Percentiles rank a stretch among this genome's conserved stretches.
These are phyloP conservation scores for Tragelaphus imberbis DNA, from an alignment of 2,113 vertebrate species.

Conservation along the genomic window DNA sequence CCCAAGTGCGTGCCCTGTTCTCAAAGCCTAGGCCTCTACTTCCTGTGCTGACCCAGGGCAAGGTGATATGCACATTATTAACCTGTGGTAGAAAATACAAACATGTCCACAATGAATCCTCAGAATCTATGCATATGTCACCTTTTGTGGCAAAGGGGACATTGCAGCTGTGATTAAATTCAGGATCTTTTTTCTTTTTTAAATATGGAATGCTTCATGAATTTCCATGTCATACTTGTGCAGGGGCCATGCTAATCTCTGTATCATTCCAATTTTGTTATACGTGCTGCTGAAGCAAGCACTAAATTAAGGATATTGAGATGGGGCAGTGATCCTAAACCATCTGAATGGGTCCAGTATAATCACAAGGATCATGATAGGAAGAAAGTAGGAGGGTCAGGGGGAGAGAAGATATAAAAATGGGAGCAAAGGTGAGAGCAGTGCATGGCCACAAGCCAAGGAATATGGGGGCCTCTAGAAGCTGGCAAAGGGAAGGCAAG, in stretches of 20 bases:
- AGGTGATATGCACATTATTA: background rate
- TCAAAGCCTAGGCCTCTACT: background rate
- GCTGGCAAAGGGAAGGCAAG: background rate
- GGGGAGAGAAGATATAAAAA: background rate
- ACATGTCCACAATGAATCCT: background rate
- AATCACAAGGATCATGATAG: background rate
- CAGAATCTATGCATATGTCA: background rate
- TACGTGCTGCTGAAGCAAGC: background rate
- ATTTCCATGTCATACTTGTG: background rate
- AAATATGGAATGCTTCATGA: background rate
- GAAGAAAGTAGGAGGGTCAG: background rate
- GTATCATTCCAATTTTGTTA: background rate
- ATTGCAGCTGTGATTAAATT: background rate
- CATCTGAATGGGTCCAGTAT: background rate
- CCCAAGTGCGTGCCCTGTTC: accelerated
- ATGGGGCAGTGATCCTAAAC: background rate
- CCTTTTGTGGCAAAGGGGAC: background rate
- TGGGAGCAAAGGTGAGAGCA: background rate
- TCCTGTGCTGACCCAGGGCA: background rate
- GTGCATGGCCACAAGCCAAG: background rate
- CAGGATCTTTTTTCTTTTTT: background rate
- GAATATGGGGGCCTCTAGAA: background rate
- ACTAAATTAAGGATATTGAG: background rate
- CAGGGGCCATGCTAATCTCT: background rate
- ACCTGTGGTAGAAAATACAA: background rate